phyloP scores from a whole-genome alignment of 2,113 vertebrate species.

The Laticauda colubrina region DNA sequence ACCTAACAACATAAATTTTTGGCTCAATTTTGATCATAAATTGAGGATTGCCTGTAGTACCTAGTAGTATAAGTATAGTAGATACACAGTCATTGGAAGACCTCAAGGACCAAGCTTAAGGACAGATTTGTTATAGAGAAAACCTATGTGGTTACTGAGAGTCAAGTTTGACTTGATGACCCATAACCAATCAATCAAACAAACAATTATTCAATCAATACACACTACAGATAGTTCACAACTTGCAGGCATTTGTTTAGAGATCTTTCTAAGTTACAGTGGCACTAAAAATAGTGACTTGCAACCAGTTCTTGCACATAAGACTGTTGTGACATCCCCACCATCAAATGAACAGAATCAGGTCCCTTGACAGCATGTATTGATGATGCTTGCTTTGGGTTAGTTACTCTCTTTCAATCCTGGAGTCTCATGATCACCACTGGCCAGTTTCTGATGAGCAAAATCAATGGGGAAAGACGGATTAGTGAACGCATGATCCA shows the following conservation, averaged over 20 bases:
- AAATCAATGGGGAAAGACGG: neutral
- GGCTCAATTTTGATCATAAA: too few species aligned
- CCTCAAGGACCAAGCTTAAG: neutral
- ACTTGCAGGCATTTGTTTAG: neutral
- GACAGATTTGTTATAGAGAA: neutral
- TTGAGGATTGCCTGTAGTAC: neutral
- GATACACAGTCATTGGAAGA: neutral
- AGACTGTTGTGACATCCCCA: neutral
- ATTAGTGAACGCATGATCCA: neutral
- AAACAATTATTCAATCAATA: neutral
- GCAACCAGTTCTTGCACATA: neutral
- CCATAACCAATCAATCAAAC: neutral
- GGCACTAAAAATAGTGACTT: neutral
- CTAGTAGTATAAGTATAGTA: neutral
- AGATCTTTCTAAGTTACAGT: neutral
- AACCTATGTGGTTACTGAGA: neutral
- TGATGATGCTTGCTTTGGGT: neutral
- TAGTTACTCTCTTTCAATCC: too few species aligned
- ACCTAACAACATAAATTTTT: too few species aligned
- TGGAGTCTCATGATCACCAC: neutral
- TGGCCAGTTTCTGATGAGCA: neutral
- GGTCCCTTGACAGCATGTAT: neutral
- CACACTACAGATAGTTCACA: neutral
- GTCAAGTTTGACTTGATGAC: neutral
- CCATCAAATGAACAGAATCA: neutral